Percentiles rank a stretch among this genome's conserved stretches.
Conservation (phyloP, 2,888 invertebrate species). For the Asteroscopus sphinx region DNA sequence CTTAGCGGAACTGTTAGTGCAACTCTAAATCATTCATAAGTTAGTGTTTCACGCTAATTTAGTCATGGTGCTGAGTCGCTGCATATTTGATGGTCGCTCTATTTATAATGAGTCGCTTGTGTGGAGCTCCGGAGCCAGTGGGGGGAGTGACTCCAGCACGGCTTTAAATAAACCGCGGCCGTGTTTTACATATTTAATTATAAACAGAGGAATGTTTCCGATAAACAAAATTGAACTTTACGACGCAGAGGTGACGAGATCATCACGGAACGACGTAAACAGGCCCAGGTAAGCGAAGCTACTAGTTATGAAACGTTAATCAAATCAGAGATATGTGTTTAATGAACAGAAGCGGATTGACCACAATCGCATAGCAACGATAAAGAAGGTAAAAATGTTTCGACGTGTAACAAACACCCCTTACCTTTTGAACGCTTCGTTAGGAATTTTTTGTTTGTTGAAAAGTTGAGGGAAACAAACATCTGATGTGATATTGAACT, state of each 20-base stretch:
- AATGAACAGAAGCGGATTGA: too few species aligned
- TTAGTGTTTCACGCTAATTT: neutral
- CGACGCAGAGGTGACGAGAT: conserved; percentile 16
- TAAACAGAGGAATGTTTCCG: conserved; percentile 44
- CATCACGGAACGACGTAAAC: neutral
- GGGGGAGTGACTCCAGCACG: neutral
- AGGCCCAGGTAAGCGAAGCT: neutral
- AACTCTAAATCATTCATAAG: neutral
- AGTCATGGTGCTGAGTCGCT: neutral
- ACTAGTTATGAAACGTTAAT: too few species aligned
- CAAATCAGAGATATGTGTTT: too few species aligned
- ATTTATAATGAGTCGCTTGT: conserved; percentile 39
- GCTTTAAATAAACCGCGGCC: conserved; percentile 37
- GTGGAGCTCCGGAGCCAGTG: neutral
- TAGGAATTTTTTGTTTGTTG: too few species aligned
- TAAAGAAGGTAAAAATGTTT: too few species aligned
- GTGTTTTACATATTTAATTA: conserved; percentile 52
- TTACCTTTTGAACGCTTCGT: too few species aligned
- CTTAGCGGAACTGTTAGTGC: neutral
- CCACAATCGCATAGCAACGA: too few species aligned
- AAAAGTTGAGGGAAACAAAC: too few species aligned
- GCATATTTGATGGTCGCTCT: conserved; percentile 31
- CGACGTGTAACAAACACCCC: too few species aligned
- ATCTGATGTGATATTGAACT: too few species aligned
- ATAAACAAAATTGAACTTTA: conserved; percentile 2